Evolutionary conservation across 2,113 vertebrate genomes (phyloP), one percentile per base, ranked within the genome.

Genomic region (Enhydra lutris): DNA sequence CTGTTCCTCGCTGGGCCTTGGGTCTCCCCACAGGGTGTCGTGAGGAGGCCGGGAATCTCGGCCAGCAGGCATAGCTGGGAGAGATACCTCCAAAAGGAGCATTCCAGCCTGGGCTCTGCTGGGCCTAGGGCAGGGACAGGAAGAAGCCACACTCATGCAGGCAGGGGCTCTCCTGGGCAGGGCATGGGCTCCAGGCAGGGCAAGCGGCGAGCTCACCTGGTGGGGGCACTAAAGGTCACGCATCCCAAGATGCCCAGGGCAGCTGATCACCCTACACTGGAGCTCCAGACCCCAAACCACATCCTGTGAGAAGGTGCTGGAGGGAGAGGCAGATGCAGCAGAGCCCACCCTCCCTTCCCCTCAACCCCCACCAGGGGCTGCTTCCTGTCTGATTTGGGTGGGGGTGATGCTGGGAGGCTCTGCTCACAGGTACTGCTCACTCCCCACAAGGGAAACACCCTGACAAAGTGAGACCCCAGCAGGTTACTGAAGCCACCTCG

Each of bases 1-100:
- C 82, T 63, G 97, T 11, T 96, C 36, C 45, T 92, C 57, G 4
- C 61, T 87, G 96, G 93, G 71, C 59, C 5, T 23, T 12, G n/a
- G 80, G 39, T 23, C 34, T 52, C 3, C 1, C 31, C 34, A 50
- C 34, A 65, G 88, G 39, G 47, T 76, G 52, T 12, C 23, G 3
- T 14, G 47, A 26, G 42, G 47, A 81, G 74, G 55, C 76, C 3
- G 9, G 74, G 42, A 36, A 78, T 12, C 24, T 71, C 52, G 0
- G 65, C 6, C 12, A 74, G 24, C 7, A 26, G 50, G 39, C 1
- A 4, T 1, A 6, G 20, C 14, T 13, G 9, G 31, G 42, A 42
- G 39, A 18, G 6, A 29, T 71, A 20, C 29, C 26, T 89, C 83
- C 50, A 26, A 3, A 67, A 79, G 18, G 15, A 18, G 13, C 6